These are phyloP conservation scores for Venustoraphidia nigricollis DNA, from an alignment of 2,888 invertebrate genomes.

Conservation along the genomic window DNA sequence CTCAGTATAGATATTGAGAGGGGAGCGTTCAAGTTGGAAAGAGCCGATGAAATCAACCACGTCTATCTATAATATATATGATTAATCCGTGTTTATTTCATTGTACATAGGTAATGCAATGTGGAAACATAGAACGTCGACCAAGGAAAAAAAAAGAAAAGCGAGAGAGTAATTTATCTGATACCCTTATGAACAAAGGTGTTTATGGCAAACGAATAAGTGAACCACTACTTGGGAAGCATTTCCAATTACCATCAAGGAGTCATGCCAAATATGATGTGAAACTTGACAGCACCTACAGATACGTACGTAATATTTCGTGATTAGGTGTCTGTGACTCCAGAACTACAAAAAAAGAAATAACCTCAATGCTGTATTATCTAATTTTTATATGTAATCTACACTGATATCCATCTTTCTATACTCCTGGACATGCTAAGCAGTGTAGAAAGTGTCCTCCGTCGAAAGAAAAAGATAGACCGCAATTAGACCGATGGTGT, in stretches of 20 bases:
- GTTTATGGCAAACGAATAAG: conserved; percentile 38
- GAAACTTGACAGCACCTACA: conserved; percentile 43
- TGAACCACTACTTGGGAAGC: conserved; percentile 40
- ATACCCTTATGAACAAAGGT: conserved; percentile 23
- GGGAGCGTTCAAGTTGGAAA: no score
- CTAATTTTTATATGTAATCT: no score
- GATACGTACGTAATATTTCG: conserved; percentile 26
- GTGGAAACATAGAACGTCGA: conserved; percentile 25
- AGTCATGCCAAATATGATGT: conserved; percentile 33
- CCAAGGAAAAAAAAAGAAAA: conserved; percentile 33
- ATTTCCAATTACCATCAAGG: conserved; percentile 37
- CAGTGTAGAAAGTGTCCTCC: no score
- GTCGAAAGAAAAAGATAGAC: no score
- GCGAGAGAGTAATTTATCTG: conserved; percentile 32
- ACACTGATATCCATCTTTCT: no score
- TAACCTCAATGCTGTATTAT: no score
- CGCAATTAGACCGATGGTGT: no score
- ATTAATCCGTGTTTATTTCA: not conserved
- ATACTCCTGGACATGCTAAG: no score
- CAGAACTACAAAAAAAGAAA: no score
- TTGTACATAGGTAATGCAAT: conserved; percentile 21
- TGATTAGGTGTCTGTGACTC: not conserved
- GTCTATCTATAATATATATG: no score
- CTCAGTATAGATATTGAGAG: no score
- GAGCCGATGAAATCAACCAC: no score